Base-by-base conservation (phyloP, 1,140 invertebrate genomes). In the Pomacea maculata region DNA sequence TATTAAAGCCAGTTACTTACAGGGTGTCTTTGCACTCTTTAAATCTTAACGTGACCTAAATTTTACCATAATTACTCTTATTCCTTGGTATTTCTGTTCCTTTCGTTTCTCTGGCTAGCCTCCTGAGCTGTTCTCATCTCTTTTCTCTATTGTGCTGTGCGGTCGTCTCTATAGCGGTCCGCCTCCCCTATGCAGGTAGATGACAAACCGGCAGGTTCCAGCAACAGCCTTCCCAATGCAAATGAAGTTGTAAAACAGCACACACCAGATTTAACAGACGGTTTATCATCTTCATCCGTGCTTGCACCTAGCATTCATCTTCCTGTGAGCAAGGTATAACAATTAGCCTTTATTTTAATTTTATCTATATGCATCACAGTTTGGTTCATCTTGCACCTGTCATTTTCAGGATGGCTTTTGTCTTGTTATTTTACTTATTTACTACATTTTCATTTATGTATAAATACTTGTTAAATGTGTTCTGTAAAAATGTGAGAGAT, bases 131-230 rank as follows among this genome's bases (percentile, higher is more conserved):
- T 70, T 70, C 52, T 75, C 54, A 19, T 55, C 73, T 75, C 73
- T 55, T 75, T 55, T 75, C 73, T 57, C 21, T 75, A 55, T 21
- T 75, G 29, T 75, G 54, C 14, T 75, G 54, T 54, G 73, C 73
- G 73, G 73, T 75, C 73, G 73, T 75, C 75, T 76, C 57, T 54
- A 71, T 71, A 78, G 77, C 65, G 45, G 65, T 78, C 77, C 52
- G 45, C 65, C 65, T 78, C 77, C 65, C 79, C 79, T 64, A 80
- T 80, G 79, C 79, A 80, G 73, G 79, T 80, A 29, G 79, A 80
- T 29, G 79, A 80, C 14, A 80, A 80, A 45, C 64, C 79, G 21
- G 63, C 21, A 15, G 34, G n/a, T 6, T 70, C 65, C 45, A 55
- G 15, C 77, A 78, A 67, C 77, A 70, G 65, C 52, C 15, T 54